phyloP scores from a whole-genome alignment of 2,888 invertebrate species.

The Gisinianus flammeolus region DNA sequence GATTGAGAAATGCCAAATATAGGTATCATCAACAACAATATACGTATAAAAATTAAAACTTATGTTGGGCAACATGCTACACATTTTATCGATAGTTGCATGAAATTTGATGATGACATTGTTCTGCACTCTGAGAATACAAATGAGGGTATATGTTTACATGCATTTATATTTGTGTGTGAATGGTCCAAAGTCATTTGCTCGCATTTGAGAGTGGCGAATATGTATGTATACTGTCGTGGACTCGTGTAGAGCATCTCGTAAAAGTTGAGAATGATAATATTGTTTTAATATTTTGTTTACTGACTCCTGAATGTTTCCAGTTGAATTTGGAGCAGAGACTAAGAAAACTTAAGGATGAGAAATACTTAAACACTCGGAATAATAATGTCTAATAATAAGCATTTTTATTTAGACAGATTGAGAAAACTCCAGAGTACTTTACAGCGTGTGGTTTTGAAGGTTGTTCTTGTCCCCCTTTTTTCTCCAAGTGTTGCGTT shows the following conservation, averaged over 20 bases:
- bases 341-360: neutral
- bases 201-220: neutral
- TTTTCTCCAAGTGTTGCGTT: no score
- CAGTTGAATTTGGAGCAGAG: neutral
- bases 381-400: neutral
- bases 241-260: neutral
- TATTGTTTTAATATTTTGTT: neutral
- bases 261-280: neutral
- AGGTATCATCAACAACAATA: no score
- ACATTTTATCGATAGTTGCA: no score
- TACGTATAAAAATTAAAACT: no score
- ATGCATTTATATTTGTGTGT: no score
- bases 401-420: slow-evolving; percentile 1
- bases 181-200: no score
- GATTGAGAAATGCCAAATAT: no score
- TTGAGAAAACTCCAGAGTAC: neutral
- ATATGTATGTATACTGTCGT: neutral
- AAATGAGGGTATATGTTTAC: no score
- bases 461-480: neutral
- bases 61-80: no score
- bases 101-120: no score
- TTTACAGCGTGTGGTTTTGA: neutral
- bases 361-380: neutral
- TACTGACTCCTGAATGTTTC: neutral
- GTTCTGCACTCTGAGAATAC: no score